Conservation (phyloP, 2,888 invertebrate genomes). For the Gasteruption jaculator region DNA sequence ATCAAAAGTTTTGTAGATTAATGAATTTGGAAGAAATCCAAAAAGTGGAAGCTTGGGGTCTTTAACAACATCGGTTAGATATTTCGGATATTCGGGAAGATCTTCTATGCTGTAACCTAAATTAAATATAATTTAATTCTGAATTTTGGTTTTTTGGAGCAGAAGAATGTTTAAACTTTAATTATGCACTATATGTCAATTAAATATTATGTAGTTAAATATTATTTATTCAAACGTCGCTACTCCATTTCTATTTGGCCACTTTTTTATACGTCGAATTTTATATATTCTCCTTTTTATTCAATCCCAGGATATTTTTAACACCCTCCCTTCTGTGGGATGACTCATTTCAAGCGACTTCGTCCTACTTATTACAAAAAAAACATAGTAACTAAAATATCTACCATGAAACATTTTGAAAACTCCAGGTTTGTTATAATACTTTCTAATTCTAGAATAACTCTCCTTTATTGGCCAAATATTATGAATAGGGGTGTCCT, state of each 20-base stretch:
- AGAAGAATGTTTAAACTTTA: too few species aligned
- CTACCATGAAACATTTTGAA: slow-evolving; percentile 28
- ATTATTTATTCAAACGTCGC: too few species aligned
- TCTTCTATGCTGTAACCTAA: slow-evolving; percentile 23
- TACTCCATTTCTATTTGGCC: too few species aligned
- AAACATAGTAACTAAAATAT: neutral
- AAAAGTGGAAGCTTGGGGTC: slow-evolving; percentile 18
- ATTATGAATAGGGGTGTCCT: slow-evolving; percentile 16
- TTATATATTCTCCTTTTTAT: too few species aligned
- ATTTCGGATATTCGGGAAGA: slow-evolving; percentile 15
- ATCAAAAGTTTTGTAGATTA: slow-evolving; percentile 20
- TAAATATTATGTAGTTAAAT: too few species aligned
- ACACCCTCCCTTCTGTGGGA: too few species aligned
- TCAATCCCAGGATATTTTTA: too few species aligned
- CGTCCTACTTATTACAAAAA: neutral
- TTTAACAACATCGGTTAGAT: slow-evolving; percentile 15
- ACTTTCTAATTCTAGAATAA: slow-evolving; percentile 18
- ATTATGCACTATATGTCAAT: too few species aligned
- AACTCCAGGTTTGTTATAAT: slow-evolving; percentile 23
- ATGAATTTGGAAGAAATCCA: slow-evolving; percentile 32
- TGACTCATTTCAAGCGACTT: too few species aligned
- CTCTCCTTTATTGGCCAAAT: slow-evolving; percentile 20
- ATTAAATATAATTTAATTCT: too few species aligned
- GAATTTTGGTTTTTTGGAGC: too few species aligned
- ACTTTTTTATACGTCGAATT: neutral